Conservation (phyloP, 2,797 vertebrate genomes). For the Ctenochaetus hawaiiensis region DNA sequence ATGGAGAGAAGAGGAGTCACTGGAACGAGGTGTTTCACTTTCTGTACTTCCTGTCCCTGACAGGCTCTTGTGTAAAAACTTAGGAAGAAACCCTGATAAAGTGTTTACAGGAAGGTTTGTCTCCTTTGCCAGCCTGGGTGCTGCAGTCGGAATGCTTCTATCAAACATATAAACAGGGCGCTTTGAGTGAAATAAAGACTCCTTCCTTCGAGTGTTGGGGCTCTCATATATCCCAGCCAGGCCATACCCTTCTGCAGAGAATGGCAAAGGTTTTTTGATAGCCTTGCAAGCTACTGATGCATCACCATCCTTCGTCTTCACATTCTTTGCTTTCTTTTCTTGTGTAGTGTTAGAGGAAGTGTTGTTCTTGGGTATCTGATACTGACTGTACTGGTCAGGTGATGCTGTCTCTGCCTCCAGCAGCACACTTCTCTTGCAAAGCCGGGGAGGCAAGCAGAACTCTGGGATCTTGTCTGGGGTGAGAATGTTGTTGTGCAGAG, state of each 20-base stretch:
- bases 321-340: slow-evolving; percentile 27
- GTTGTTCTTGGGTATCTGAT: slow-evolving; percentile 19
- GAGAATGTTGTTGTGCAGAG: slow-evolving; percentile 81
- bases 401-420: slow-evolving; percentile 39
- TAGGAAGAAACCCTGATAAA: slow-evolving; percentile 43
- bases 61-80: slow-evolving; percentile 51
- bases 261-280: slow-evolving; percentile 65
- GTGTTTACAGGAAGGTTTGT: slow-evolving; percentile 45
- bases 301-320: slow-evolving; percentile 45
- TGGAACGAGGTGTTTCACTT: slow-evolving; percentile 74
- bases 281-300: slow-evolving; percentile 13
- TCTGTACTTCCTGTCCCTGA: slow-evolving; percentile 65
- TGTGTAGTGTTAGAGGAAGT: slow-evolving; percentile 16
- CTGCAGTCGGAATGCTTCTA: slow-evolving; percentile 41
- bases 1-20: slow-evolving; percentile 70
- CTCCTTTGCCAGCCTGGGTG: slow-evolving; percentile 41
- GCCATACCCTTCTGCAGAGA: slow-evolving; percentile 76
- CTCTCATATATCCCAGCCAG: slow-evolving; percentile 79
- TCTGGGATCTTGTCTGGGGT: slow-evolving; percentile 84
- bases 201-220: slow-evolving; percentile 83
- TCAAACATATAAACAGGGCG: slow-evolving; percentile 71
- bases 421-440: slow-evolving; percentile 63
- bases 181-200: slow-evolving; percentile 82
- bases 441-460: slow-evolving; percentile 81
- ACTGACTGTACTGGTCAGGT: slow-evolving; percentile 1